Conservation (phyloP, 2,797 vertebrate species). For the Rhinophrynus dorsalis region DNA sequence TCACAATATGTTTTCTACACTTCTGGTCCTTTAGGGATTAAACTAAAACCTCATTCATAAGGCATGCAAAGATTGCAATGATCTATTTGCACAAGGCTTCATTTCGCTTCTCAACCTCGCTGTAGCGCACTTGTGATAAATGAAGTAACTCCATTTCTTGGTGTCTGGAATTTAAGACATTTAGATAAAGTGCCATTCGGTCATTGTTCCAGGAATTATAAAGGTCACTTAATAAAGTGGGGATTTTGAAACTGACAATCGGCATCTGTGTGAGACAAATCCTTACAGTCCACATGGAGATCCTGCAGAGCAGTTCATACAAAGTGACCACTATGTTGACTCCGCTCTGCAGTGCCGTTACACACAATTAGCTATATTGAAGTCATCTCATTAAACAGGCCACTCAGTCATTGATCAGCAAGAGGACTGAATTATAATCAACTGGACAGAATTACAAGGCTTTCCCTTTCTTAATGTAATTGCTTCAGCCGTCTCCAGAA, state of each 20-base stretch:
- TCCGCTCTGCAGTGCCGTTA: neutral
- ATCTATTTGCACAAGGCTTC: neutral
- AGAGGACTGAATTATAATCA: slow-evolving; percentile 2
- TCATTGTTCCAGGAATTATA: neutral
- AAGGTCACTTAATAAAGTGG: slow-evolving; percentile 9
- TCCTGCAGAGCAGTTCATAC: slow-evolving; percentile 1
- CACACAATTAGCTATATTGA: slow-evolving; percentile 34
- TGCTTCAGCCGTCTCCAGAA: neutral
- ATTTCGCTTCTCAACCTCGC: neutral
- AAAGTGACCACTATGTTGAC: slow-evolving; percentile 28
- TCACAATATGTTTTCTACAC: too few relatives aligned
- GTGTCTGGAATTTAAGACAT: slow-evolving; percentile 1
- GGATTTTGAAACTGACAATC: slow-evolving; percentile 14
- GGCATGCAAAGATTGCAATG: neutral
- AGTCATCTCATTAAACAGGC: neutral
- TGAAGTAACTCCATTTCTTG: neutral
- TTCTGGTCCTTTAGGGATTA: too few relatives aligned
- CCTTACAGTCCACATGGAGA: neutral
- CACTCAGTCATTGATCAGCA: neutral
- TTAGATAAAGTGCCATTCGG: neutral
- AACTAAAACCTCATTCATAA: too few relatives aligned
- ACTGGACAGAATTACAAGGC: neutral
- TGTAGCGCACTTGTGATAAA: slow-evolving; percentile 11
- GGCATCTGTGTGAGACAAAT: slow-evolving; percentile 17
- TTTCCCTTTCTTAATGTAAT: neutral